Evolutionary conservation across 2,797 vertebrate species (phyloP).

Genomic region (Petrocephalus sullivani): DNA sequence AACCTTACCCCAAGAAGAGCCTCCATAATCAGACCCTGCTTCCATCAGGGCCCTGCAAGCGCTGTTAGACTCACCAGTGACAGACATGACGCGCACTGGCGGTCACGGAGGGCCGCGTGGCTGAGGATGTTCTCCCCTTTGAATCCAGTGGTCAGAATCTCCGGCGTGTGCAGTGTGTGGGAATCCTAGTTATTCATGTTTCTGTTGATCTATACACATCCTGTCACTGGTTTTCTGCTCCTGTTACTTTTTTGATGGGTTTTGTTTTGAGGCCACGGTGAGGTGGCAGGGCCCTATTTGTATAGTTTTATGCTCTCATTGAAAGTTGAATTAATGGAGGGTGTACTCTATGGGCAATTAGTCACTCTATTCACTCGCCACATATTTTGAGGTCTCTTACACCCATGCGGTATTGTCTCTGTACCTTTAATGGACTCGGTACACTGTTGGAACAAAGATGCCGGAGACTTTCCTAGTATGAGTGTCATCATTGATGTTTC

Average conservation of each 20-base stretch:
- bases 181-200: not conserved
- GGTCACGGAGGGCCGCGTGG: not conserved
- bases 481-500: conserved; percentile 21
- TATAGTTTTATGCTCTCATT: not conserved
- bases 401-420: not conserved
- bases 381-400: conserved; percentile 25
- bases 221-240: not conserved
- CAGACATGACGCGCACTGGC: not conserved
- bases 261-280: not conserved
- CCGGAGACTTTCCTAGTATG: conserved; percentile 18
- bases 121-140: not conserved
- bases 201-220: not conserved
- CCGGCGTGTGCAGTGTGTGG: not conserved
- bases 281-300: not conserved
- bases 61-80: not conserved
- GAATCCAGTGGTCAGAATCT: conserved; percentile 10
- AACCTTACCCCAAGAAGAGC: not conserved
- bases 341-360: not conserved
- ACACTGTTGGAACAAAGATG: not conserved
- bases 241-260: not conserved
- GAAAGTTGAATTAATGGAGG: not conserved
- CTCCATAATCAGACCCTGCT: not conserved
- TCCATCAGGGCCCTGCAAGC: not conserved
- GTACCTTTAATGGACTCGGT: not conserved
- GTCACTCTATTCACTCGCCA: conserved; percentile 28